Conservation (phyloP, 2,888 invertebrate genomes). For the Congeria kusceri region DNA sequence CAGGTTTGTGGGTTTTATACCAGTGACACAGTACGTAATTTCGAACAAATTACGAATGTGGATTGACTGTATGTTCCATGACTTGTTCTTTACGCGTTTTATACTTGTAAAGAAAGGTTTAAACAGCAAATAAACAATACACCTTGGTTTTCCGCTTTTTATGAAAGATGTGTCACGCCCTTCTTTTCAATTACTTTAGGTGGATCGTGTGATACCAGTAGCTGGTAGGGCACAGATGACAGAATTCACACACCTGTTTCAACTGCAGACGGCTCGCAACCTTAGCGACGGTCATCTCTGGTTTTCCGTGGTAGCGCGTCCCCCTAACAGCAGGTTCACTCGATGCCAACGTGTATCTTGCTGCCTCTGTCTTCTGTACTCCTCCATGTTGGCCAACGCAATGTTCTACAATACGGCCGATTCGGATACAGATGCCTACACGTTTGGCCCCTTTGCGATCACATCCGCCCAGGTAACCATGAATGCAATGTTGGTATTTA, state of each 20-base stretch:
- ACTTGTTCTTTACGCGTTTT: no score
- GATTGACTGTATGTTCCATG: no score
- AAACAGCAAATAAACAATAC: no score
- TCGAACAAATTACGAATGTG: no score
- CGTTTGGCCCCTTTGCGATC: slow-evolving; percentile 86
- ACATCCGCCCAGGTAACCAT: slow-evolving; percentile 85
- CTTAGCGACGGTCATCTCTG: slow-evolving; percentile 87
- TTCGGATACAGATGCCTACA: slow-evolving; percentile 78
- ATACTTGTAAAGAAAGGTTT: no score
- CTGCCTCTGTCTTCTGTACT: slow-evolving; percentile 86
- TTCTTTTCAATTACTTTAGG: slow-evolving; percentile 75
- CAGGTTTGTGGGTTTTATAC: slow-evolving; percentile 80
- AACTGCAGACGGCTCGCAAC: slow-evolving; percentile 84
- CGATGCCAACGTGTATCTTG: slow-evolving; percentile 86
- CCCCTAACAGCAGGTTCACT: slow-evolving; percentile 86
- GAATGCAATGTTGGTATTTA: neutral
- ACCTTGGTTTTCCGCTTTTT: no score
- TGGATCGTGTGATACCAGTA: slow-evolving; percentile 86
- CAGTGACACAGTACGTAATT: no score
- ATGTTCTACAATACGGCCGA: slow-evolving; percentile 86
- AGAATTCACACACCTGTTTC: slow-evolving; percentile 86
- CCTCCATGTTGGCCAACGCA: slow-evolving; percentile 87
- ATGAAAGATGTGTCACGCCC: no score
- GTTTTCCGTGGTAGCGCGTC: slow-evolving; percentile 87
- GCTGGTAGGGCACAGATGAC: slow-evolving; percentile 86